These are phyloP conservation scores for Lepidochitona cinerea DNA, from an alignment of 2,888 invertebrate species.

Conservation along the genomic window DNA sequence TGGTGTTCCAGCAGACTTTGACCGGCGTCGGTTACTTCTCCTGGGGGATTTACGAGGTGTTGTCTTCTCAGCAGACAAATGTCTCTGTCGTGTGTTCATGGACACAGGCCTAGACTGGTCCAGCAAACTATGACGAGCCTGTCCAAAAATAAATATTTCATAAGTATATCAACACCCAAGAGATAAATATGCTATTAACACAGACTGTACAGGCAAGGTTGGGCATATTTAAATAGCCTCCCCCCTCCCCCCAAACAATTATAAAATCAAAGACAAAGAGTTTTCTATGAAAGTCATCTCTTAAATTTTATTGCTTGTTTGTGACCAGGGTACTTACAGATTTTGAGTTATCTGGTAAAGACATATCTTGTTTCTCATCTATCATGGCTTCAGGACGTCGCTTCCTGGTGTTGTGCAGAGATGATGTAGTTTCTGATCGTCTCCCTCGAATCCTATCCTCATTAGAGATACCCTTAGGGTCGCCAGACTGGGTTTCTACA, in stretches of 20 bases:
- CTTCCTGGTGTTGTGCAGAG: neutral
- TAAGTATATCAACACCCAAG: too few relatives aligned
- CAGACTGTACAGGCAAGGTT: too few relatives aligned
- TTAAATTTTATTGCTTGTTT: too few relatives aligned
- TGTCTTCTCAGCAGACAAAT: neutral
- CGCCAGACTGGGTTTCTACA: constrained; percentile 62
- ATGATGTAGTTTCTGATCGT: neutral
- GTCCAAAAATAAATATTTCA: too few relatives aligned
- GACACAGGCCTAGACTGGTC: neutral
- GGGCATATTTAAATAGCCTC: too few relatives aligned
- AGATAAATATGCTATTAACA: too few relatives aligned
- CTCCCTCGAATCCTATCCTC: constrained; percentile 10
- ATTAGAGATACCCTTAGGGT: constrained; percentile 33
- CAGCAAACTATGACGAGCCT: neutral
- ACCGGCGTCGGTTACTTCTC: neutral
- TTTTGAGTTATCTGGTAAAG: neutral
- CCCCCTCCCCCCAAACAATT: too few relatives aligned
- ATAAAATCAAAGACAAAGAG: too few relatives aligned
- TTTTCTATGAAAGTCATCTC: too few relatives aligned
- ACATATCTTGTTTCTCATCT: neutral
- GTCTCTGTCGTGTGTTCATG: neutral
- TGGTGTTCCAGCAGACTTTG: neutral
- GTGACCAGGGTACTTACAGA: neutral
- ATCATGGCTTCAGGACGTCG: neutral
- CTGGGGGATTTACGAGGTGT: neutral